Base-by-base conservation (phyloP, 64 coral and sea anemone genomes). In the Catalaphyllia jardinei region DNA sequence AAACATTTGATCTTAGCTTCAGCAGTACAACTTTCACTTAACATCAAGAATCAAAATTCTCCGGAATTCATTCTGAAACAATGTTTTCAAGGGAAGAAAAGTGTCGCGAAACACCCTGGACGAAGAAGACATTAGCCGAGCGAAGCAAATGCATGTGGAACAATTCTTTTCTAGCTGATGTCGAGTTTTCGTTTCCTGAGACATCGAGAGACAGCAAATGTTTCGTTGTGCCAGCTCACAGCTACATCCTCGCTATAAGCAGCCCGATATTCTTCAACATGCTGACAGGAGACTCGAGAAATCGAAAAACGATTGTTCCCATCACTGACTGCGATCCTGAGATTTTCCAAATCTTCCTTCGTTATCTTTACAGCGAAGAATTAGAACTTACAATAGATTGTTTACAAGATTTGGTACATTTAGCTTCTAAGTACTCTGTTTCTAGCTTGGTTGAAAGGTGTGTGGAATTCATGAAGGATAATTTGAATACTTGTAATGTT, bases 261-360 rank as follows among this genome's bases (percentile, higher is more conserved):
- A 92, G 94, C 17, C 90, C 94, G n/a, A 86, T 95, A 12, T 89
- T 95, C 35, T 91, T 94, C 13, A 74, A 84, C 10, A 87, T 81
- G 93, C 57, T 91, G 22, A 79, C 79, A 22, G 62, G 90, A 59
- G 51, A 89, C 2, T 57, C 83, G 72, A 71, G 78, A 12, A 80
- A 67, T 74, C 74, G 6, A 79, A 79, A 27, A 42, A 42, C 86
- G 57, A 81, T 39, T 19, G 74, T 96, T 57, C 61, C 78, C 28
- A 77, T 96, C n/a, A 62, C 79, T 7, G 90, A 92, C 73, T 89
- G 94, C 72, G 94, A 92, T 60, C 84, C 84, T 19, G 86, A 79
- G n/a, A 75, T 72, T 25, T 75, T 96, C 30, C 62, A 86, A 16
- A 80, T 83, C 22, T 92, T 95, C 75, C 65, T 95, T n/a, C 71